Evolutionary conservation across 2,113 vertebrate genomes (phyloP), one percentile per base, ranked within the genome.

Genomic region (Dasypus novemcinctus): DNA sequence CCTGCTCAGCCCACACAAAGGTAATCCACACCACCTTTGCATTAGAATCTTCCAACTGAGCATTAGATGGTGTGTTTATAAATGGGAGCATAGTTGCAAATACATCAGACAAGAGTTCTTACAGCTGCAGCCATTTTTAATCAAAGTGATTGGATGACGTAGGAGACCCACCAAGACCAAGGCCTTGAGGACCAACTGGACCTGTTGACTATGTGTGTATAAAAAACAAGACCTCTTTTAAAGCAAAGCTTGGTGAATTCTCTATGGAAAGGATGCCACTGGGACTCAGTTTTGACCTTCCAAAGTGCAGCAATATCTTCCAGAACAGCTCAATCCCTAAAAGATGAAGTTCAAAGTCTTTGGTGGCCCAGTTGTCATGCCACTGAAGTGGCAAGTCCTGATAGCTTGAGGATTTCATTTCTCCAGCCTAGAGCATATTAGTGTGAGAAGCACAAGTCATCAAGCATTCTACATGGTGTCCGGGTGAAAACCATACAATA

Each of bases 101-200:
- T 98, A 97, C 95, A 98, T 98, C 94, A 97, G 98, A 98, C 97
- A 79, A 97, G 95, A 98, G 97, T 98, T 98, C 94, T 98, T 98
- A 98, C 33, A 93, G 98, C 94, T 97, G 98, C 98, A 98, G 98
- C 97, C 97, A 97, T 95, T 97, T 94, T 98, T 96, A 97, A 98
- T 97, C 97, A 98, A 98, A 98, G 97, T 98, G 98, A 98, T 82
- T 93, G 97, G 97, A 97, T 97, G 96, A 97, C 78, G 96, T 97
- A 96, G 96, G 95, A 97, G 87, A 97, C 96, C 95, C 98, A 97
- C 57, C 89, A 91, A 98, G 98, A 97, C 97, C 94, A 14, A 66
- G 57, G 49, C 74, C 97, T 96, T 68, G 96, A 97, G 97, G 93
- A 0, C 2, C 82, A 96, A 97, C 96, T 86, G 90, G 86, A 97